phyloP scores from a whole-genome alignment of 2,113 vertebrate species.

The Semicossyphus pulcher region DNA sequence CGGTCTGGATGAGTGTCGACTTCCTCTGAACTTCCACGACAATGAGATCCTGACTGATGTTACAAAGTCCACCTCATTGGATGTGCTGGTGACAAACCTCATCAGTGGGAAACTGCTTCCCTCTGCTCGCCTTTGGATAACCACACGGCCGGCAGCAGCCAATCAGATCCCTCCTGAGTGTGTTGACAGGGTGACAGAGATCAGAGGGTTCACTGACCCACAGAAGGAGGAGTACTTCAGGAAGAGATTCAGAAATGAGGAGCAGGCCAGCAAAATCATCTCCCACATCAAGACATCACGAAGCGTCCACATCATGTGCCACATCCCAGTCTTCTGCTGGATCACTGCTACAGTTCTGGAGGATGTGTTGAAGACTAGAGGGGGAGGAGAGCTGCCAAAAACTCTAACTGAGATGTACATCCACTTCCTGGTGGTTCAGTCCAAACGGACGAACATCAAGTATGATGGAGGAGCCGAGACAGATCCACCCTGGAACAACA shows the following conservation, averaged over 20 bases:
- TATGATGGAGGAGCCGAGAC: conserved; percentile 22
- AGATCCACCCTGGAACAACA: conserved; percentile 11
- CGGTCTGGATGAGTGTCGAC: conserved; percentile 26
- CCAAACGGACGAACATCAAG: conserved; percentile 22
- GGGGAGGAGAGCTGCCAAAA: conserved; percentile 30
- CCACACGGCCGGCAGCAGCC: conserved; percentile 42
- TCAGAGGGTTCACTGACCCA: conserved; percentile 30
- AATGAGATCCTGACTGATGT: conserved; percentile 16
- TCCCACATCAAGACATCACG: conserved; percentile 18
- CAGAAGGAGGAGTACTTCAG: conserved; percentile 44
- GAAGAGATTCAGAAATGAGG: conserved; percentile 1
- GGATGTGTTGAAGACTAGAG: not conserved
- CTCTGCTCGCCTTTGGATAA: conserved; percentile 44
- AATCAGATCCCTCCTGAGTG: conserved; percentile 29
- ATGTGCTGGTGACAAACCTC: conserved; percentile 46
- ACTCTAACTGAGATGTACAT: conserved; percentile 44
- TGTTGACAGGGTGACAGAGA: conserved; percentile 30
- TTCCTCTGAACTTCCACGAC: conserved; percentile 36
- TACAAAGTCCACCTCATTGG: conserved; percentile 25
- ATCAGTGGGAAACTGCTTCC: conserved; percentile 41
- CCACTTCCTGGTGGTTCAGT: conserved; percentile 31
- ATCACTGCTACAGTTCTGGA: conserved; percentile 40
- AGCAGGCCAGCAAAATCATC: conserved; percentile 6
- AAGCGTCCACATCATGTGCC: conserved; percentile 61
- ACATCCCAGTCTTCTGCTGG: conserved; percentile 67